Evolutionary conservation across 2,797 vertebrate species (phyloP), one percentile per base, ranked within the genome.

Genomic region (Cyprinodon diabolis): DNA sequence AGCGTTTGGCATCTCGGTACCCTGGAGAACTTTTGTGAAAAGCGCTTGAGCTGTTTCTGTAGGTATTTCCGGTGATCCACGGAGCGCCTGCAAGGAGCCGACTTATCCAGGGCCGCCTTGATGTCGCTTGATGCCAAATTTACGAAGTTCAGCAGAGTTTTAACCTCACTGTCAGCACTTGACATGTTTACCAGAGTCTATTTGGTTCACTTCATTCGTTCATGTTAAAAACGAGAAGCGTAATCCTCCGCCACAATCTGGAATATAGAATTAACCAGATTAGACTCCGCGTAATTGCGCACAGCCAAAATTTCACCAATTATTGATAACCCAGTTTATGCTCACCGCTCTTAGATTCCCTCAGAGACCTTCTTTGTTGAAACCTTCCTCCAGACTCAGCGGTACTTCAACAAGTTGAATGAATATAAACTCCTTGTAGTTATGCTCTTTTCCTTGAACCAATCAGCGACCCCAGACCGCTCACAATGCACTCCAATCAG

Each of bases 401-500:
- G 94, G 93, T 95, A 95, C 96, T 97, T 94, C 94, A 97, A 96
- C 92, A 95, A 97, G 95, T 95, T 98, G 97, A 98, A 98, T 97
- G 96, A 97, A 97, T 97, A 97, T 96, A 96, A 96, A 95, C 95
- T 96, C 95, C 92, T 89, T 94, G 88, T 96, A 97, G 96, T 98
- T 97, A 95, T 96, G 96, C 95, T 95, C 95, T 95, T 97, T 95
- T 92, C 94, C 96, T 92, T 93, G 95, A 96, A 95, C 97, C 98
- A 99, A 99, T 99, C 97, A 99, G 97, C 96, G 97, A 96, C 96
- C 96, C 95, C 96, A 96, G 95, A 94, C 94, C 95, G 94, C 95
- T 97, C 95, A 98, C 98, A 97, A 98, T 97, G 96, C 96, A 95
- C 96, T 96, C 96, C 97, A 97, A 98, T 97, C 96, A 98, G 96